These are phyloP conservation scores for Heliconius hortense DNA, from an alignment of 2,888 invertebrate species.

Conservation along the genomic window DNA sequence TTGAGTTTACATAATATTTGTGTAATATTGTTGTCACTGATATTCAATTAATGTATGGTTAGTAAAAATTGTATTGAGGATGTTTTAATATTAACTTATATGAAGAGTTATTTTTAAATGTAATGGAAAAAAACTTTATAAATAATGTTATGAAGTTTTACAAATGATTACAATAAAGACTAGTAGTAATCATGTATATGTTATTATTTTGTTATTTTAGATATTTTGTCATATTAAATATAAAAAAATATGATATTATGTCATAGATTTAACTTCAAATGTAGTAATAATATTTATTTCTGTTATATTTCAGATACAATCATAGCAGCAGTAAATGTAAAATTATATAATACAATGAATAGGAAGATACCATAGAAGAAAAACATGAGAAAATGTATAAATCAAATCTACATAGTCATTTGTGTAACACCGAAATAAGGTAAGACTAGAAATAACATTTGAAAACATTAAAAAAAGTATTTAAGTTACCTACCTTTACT, in stretches of 20 bases:
- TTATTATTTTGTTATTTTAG: not conserved
- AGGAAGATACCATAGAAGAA: not conserved
- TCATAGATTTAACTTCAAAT: not conserved
- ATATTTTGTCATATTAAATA: not conserved
- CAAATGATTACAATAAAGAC: not conserved
- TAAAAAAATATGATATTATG: not conserved
- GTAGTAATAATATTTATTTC: not conserved
- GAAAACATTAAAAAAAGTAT: not conserved
- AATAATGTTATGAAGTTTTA: not conserved
- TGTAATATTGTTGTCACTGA: not conserved
- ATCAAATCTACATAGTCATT: slow-evolving; percentile 11
- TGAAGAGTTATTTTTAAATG: too few species aligned
- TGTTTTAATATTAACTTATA: not conserved
- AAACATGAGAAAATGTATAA: slow-evolving; percentile 28
- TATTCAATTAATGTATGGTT: slow-evolving; percentile 1
- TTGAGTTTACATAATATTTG: slow-evolving; percentile 63
- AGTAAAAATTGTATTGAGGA: not conserved
- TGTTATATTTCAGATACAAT: slow-evolving; percentile 25
- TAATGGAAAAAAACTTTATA: not conserved
- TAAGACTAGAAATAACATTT: slow-evolving; percentile 15
- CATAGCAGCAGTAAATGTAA: not conserved
- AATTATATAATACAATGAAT: slow-evolving; percentile 1
- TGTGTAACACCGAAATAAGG: slow-evolving; percentile 36
- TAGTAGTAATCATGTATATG: not conserved
- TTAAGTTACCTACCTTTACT: not conserved